Percentiles rank a stretch among this genome's conserved stretches.
Conservation (phyloP, 2,888 invertebrate genomes). For the Tipula confusa region DNA sequence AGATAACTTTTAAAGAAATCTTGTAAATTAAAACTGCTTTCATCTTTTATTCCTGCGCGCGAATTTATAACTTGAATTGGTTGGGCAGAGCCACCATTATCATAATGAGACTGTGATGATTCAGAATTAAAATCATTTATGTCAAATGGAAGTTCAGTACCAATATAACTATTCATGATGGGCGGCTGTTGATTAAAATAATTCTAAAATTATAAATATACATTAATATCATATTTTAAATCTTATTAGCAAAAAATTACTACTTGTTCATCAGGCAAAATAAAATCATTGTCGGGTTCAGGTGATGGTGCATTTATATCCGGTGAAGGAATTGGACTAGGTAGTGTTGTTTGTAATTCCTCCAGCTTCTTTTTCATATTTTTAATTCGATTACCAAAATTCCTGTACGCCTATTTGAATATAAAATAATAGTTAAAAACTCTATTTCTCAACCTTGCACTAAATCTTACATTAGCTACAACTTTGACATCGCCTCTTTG, state of each 20-base stretch:
- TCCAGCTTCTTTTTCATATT: constrained; percentile 80
- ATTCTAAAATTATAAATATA: neutral
- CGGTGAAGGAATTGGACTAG: constrained; percentile 58
- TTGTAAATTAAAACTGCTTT: constrained; percentile 44
- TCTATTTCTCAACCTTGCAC: too few species aligned
- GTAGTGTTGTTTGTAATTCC: constrained; percentile 69
- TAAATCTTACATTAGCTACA: constrained; percentile 85
- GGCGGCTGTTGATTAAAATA: constrained; percentile 25
- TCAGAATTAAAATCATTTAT: constrained; percentile 50
- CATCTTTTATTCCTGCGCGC: constrained; percentile 54
- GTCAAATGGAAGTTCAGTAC: constrained; percentile 59
- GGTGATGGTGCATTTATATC: constrained; percentile 69
- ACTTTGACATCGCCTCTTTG: constrained; percentile 93
- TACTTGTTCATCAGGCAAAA: constrained; percentile 59
- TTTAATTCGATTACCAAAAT: constrained; percentile 84
- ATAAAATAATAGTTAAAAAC: too few species aligned
- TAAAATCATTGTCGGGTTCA: constrained; percentile 76
- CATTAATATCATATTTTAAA: neutral
- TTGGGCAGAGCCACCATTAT: constrained; percentile 45
- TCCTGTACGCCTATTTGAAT: constrained; percentile 90
- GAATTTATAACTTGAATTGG: constrained; percentile 58
- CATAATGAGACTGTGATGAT: constrained; percentile 35
- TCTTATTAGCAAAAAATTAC: constrained; percentile 26
- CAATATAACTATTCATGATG: constrained; percentile 54
- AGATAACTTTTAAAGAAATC: constrained; percentile 52